These are phyloP conservation scores for Candoia aspera DNA, from an alignment of 2,113 vertebrate genomes.

Conservation along the genomic window DNA sequence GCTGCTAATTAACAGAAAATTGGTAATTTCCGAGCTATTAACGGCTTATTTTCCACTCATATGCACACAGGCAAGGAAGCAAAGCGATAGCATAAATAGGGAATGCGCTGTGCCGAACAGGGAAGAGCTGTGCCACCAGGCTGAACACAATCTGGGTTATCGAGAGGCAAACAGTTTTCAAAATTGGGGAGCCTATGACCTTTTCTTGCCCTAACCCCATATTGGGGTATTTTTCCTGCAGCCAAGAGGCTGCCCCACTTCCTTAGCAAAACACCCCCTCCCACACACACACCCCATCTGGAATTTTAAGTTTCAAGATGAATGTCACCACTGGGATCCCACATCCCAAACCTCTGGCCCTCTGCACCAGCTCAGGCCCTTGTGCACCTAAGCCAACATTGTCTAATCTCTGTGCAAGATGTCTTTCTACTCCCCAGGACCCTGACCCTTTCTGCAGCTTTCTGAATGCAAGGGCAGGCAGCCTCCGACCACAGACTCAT, in stretches of 20 bases:
- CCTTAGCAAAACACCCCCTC: too few species aligned
- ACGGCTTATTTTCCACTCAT: constrained; percentile 38
- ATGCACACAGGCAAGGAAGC: constrained; percentile 21
- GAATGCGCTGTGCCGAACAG: not conserved
- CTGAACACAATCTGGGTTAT: not conserved
- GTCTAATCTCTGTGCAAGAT: too few species aligned
- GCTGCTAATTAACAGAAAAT: constrained; percentile 43
- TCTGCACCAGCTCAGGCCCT: too few species aligned
- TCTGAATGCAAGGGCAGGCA: not conserved
- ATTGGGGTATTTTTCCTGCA: too few species aligned
- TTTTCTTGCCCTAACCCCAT: not conserved
- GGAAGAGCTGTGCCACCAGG: not conserved
- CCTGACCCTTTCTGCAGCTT: not conserved
- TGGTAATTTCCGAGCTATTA: constrained; percentile 41
- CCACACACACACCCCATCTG: too few species aligned
- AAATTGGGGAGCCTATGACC: not conserved
- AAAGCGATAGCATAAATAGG: not conserved
- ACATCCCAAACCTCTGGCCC: too few species aligned
- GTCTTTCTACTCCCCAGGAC: too few species aligned
- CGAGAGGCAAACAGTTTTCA: not conserved
- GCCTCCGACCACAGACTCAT: not conserved
- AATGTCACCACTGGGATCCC: too few species aligned
- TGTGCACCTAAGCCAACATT: too few species aligned
- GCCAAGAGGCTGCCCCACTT: too few species aligned
- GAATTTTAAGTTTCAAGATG: too few species aligned